Evolutionary conservation across 1,140 invertebrate genomes (phyloP), one percentile per base, ranked within the genome.

Genomic region (Triops longicaudatus): DNA sequence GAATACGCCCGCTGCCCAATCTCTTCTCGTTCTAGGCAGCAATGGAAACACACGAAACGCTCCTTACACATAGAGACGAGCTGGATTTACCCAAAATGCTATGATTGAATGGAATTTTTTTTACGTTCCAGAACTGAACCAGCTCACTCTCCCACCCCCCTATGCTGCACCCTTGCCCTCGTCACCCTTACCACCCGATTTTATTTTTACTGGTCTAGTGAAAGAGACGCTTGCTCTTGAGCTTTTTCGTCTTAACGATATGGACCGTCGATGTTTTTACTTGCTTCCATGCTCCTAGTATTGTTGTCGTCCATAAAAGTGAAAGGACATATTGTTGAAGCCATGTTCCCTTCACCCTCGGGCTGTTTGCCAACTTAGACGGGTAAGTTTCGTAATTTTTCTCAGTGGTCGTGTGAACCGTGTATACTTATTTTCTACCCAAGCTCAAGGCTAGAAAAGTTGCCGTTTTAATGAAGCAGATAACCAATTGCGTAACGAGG

Each of bases 131-230:
- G 17, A 63, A 14, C 50, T 63, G 50, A n/a, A 63, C 50, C 50
- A n/a, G 10, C n/a, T 4, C 31, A 37, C 31, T 7, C 31, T 2
- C 31, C 31, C 31, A 7, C 31, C 7, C 31, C 31, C 31, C 7
- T 7, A 4, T 7, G 2, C 31, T 37, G 10, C 17, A 63, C 50
- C 50, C 50, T 63, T 63, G 17, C 50, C 14, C 50, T 22, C 22
- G 50, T 22, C 50, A 17, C 3, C 50, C 50, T 14, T 1, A 63
- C 12, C n/a, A 4, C 50, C 50, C 14, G 6, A 4, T 63, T 63
- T 63, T 63, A 63, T 63, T n/a, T 63, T 63, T 63, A 63, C n/a
- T 63, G 50, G 50, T 63, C 50, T 63, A 63, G 22, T 63, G 50
- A 22, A 63, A 63, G 14, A 63, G 50, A 63, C 50, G 50, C 50